These are phyloP conservation scores for Amphibalanus amphitrite DNA, from an alignment of 1,140 invertebrate genomes.

Conservation along the genomic window DNA sequence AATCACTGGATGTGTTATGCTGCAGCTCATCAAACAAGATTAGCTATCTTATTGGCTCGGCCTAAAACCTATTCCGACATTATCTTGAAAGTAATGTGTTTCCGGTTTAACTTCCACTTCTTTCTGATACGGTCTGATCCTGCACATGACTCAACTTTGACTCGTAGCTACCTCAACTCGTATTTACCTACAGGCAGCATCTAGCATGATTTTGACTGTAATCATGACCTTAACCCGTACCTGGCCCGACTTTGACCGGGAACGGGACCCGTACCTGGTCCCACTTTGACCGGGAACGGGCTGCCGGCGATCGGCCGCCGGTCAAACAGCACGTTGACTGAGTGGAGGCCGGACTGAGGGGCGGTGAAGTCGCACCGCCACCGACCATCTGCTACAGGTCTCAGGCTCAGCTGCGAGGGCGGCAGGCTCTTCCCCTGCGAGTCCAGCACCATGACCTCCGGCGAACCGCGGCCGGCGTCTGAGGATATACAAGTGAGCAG, in stretches of 20 bases:
- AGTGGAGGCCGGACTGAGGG: slow-evolving; percentile 53
- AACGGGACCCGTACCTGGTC: too few species aligned
- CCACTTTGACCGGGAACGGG: slow-evolving; percentile 72
- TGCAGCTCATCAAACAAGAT: too few species aligned
- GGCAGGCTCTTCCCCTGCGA: slow-evolving; percentile 35
- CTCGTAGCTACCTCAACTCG: too few species aligned
- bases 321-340: slow-evolving; percentile 75
- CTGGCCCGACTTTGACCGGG: slow-evolving; percentile 49
- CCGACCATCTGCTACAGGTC: slow-evolving; percentile 53
- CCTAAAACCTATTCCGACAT: too few species aligned
- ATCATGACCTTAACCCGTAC: slow-evolving; percentile 20
- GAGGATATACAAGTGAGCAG: slow-evolving; percentile 8
- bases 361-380: slow-evolving; percentile 71
- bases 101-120: too few species aligned
- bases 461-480: slow-evolving; percentile 64
- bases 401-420: slow-evolving; percentile 57
- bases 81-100: too few species aligned
- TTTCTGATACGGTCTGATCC: too few species aligned
- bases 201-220: too few species aligned
- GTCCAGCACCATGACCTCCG: slow-evolving; percentile 69
- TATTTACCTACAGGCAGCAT: too few species aligned
- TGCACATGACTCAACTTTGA: too few species aligned
- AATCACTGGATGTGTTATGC: too few species aligned
- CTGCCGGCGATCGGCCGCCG: slow-evolving; percentile 64
- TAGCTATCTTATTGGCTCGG: too few species aligned